Evolutionary conservation across 2,888 invertebrate genomes (phyloP).

Genomic region (Rhyacophila evoluta): DNA sequence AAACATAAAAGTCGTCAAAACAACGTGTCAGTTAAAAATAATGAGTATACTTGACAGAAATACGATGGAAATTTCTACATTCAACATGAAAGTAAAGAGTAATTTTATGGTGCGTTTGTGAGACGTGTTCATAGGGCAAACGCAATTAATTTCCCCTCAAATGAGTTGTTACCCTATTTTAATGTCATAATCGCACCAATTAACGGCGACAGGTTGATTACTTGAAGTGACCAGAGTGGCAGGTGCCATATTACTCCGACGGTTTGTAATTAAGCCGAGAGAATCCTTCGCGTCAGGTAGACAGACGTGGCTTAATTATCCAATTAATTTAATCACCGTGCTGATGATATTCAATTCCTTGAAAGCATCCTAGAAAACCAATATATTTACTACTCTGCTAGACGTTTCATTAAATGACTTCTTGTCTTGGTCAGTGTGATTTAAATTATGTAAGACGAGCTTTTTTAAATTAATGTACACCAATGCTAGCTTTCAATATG

Average conservation of each 20-base stretch:
- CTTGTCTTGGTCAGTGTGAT: not conserved
- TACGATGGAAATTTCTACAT: not conserved
- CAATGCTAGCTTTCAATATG: no score
- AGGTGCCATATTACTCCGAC: conserved; percentile 28
- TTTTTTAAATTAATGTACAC: not conserved
- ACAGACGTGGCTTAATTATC: conserved; percentile 34
- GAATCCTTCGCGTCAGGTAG: conserved; percentile 26
- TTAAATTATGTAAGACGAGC: not conserved
- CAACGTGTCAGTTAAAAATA: not conserved
- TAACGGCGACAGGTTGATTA: conserved; percentile 35
- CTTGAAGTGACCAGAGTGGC: conserved; percentile 28
- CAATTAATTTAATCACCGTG: conserved; percentile 37
- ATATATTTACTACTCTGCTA: not conserved
- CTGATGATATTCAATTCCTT: conserved; percentile 28
- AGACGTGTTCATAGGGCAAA: conserved; percentile 1
- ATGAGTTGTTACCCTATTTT: conserved; percentile 19
- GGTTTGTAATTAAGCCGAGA: conserved; percentile 38
- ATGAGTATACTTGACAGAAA: not conserved
- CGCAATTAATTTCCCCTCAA: conserved; percentile 5
- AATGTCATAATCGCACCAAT: conserved; percentile 33
- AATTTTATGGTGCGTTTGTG: not conserved
- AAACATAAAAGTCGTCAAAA: not conserved
- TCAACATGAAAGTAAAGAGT: not conserved
- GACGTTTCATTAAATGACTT: not conserved
- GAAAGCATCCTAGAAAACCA: not conserved